Percentiles rank a stretch among this genome's conserved stretches.
These are phyloP conservation scores for Drosophila ambigua DNA, from an alignment of 1,140 invertebrate genomes.

Conservation along the genomic window DNA sequence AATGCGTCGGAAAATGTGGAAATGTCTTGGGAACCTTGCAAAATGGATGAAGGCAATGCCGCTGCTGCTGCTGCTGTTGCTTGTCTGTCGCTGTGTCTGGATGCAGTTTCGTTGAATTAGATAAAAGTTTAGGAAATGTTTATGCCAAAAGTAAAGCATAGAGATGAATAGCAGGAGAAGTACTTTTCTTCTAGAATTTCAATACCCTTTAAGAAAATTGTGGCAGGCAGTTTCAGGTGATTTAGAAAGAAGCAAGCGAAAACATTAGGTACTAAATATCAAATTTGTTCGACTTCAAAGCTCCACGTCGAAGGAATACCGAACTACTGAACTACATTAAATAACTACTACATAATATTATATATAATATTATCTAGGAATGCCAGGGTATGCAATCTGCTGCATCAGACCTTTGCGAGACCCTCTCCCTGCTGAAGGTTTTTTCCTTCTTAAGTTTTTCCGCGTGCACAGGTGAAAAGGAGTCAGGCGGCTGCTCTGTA, in stretches of 20 bases:
- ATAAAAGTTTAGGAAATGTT: conserved; percentile 82
- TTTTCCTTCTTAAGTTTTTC: neutral
- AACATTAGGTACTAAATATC: no score
- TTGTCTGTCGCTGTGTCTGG: conserved; percentile 13
- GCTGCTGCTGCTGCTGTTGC: conserved; percentile 21
- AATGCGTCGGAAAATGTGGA: conserved; percentile 79
- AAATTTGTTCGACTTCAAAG: no score
- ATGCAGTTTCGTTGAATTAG: conserved; percentile 78
- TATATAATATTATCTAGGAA: no score
- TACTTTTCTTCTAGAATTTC: conserved; percentile 1
- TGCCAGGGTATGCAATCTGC: no score
- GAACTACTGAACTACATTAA: no score
- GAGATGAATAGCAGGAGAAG: conserved; percentile 38
- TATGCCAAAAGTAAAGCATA: conserved; percentile 67
- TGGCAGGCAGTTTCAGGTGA: no score
- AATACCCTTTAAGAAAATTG: conserved; percentile 7
- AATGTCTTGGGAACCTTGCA: conserved; percentile 78
- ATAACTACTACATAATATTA: no score
- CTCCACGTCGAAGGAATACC: no score
- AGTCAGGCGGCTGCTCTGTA: no score
- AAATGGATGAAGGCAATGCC: conserved; percentile 59
- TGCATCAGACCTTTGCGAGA: no score
- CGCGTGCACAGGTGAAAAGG: conserved; percentile 17
- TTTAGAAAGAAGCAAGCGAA: no score
- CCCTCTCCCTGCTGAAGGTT: no score